Percentiles rank a stretch among this genome's conserved stretches.
Evolutionary conservation across 2,888 invertebrate species (phyloP).

Genomic region (Chesias legatella): DNA sequence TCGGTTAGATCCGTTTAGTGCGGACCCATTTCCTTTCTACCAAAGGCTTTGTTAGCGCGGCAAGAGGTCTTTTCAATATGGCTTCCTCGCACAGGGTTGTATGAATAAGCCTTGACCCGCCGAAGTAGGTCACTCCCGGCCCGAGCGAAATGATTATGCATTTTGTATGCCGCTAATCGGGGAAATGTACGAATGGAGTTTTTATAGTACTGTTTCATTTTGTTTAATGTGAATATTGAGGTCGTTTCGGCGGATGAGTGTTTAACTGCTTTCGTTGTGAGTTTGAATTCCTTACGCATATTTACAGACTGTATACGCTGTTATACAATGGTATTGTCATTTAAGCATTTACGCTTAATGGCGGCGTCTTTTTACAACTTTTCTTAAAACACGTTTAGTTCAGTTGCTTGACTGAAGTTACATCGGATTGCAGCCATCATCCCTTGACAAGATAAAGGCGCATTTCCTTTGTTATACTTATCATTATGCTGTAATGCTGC

Average conservation of each 20-base stretch:
- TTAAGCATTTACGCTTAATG: no score
- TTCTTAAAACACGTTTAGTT: no score
- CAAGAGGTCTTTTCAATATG: slow-evolving; percentile 30
- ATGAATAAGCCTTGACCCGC: slow-evolving; percentile 43
- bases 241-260: slow-evolving; percentile 12
- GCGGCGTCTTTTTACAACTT: no score
- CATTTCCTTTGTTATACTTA: no score
- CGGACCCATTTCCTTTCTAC: slow-evolving; percentile 30
- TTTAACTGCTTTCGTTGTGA: slow-evolving; percentile 11
- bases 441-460: no score
- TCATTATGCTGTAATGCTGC: no score
- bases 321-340: neutral
- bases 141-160: slow-evolving; percentile 44
- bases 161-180: slow-evolving; percentile 44
- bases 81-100: slow-evolving; percentile 34
- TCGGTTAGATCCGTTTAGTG: slow-evolving; percentile 32
- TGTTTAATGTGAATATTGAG: slow-evolving; percentile 13
- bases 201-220: slow-evolving; percentile 17
- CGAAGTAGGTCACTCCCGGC: slow-evolving; percentile 44
- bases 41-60: slow-evolving; percentile 34
- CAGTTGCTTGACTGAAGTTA: no score
- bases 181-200: slow-evolving; percentile 28
- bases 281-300: slow-evolving; percentile 10
- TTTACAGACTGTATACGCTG: slow-evolving; percentile 1
- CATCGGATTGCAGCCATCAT: no score